Evolutionary conservation across 2,797 vertebrate genomes (phyloP).

Genomic region (Babyrousa celebensis): DNA sequence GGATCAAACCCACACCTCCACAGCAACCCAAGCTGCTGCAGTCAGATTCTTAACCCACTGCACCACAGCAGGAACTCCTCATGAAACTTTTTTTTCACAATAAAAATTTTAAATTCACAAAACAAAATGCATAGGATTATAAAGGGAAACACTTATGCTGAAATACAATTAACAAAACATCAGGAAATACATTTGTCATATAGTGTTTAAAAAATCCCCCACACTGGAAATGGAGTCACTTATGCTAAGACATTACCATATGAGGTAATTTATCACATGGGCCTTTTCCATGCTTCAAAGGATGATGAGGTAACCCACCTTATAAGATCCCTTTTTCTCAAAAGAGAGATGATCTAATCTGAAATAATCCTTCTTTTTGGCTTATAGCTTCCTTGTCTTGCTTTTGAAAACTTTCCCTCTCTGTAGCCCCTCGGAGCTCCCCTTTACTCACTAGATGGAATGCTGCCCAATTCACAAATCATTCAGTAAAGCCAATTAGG

Average conservation of each 20-base stretch:
- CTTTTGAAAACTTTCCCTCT: not conserved
- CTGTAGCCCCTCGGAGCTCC: not conserved
- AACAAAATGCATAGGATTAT: not conserved
- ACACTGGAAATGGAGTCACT: not conserved
- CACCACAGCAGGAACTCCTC: too few relatives aligned
- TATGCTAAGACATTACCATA: too few relatives aligned
- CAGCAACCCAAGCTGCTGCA: too few relatives aligned
- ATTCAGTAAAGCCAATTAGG: not conserved
- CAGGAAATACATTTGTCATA: not conserved
- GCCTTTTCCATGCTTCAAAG: not conserved
- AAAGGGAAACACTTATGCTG: not conserved
- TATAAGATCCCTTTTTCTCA: not conserved
- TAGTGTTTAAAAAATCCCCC: not conserved
- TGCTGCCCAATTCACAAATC: not conserved
- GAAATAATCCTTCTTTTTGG: too few relatives aligned
- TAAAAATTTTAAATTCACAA: not conserved
- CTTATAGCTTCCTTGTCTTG: not conserved
- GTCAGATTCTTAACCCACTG: too few relatives aligned
- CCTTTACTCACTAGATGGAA: not conserved
- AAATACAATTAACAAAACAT: not conserved
- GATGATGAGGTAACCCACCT: not conserved
- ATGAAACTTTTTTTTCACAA: not conserved
- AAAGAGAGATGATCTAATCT: not conserved
- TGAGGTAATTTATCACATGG: not conserved
- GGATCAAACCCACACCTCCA: too few relatives aligned